Conservation (phyloP, 2,888 invertebrate species). For the Catocala nupta region DNA sequence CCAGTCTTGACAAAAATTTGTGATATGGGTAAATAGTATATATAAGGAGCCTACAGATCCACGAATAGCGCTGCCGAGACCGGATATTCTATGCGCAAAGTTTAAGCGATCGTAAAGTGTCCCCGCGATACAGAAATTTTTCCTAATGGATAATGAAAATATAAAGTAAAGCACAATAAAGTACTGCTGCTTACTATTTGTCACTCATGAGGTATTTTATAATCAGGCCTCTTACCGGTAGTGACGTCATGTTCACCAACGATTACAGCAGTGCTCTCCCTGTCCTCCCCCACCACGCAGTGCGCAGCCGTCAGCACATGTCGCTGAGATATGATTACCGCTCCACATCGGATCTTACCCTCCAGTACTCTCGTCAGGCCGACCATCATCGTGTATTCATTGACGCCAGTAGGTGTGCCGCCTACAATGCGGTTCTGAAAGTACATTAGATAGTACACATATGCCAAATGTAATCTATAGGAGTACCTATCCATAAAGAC, state of each 20-base stretch:
- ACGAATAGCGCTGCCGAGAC: too few species aligned
- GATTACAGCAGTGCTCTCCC: conserved; percentile 63
- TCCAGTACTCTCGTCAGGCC: conserved; percentile 45
- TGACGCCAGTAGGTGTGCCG: conserved; percentile 67
- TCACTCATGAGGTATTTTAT: neutral
- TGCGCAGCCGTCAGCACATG: conserved; percentile 87
- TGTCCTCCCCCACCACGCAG: conserved; percentile 77
- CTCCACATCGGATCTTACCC: conserved; percentile 76
- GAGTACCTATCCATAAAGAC: too few species aligned
- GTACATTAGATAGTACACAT: neutral
- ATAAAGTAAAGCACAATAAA: too few species aligned
- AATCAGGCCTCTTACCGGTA: conserved; percentile 56
- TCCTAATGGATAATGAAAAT: too few species aligned
- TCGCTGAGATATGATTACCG: conserved; percentile 76
- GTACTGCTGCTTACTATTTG: too few species aligned
- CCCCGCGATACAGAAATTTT: too few species aligned
- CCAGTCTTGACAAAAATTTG: too few species aligned
- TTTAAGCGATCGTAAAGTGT: too few species aligned
- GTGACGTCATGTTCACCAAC: conserved; percentile 84
- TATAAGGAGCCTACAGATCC: too few species aligned
- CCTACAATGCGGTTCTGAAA: conserved; percentile 79
- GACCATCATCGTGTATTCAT: conserved; percentile 77
- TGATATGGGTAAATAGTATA: too few species aligned
- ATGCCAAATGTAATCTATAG: too few species aligned
- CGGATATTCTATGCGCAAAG: too few species aligned